Conservation (phyloP, 2,797 vertebrate species). For the Centroberyx gerrardi region DNA sequence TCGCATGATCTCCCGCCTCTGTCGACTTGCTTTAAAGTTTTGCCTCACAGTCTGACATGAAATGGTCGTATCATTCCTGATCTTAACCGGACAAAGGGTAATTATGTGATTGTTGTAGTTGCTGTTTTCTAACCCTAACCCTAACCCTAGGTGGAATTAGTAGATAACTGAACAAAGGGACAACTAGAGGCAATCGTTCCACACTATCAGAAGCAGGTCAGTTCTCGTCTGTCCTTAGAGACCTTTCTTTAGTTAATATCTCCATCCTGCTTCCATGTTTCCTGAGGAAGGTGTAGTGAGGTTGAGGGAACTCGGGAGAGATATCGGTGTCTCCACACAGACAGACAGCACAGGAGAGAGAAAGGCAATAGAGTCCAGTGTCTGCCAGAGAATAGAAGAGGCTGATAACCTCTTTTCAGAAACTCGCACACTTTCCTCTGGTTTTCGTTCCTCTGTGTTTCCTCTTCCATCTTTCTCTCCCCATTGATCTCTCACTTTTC, state of each 20-base stretch:
- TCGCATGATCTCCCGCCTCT: constrained; percentile 31
- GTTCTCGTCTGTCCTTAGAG: neutral
- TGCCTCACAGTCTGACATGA: constrained; percentile 10
- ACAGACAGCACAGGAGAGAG: neutral
- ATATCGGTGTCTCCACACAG: constrained; percentile 11
- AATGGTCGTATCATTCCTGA: constrained; percentile 16
- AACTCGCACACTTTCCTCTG: neutral
- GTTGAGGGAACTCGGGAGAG: neutral
- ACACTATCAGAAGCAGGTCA: neutral
- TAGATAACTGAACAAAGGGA: neutral
- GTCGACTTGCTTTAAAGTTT: constrained; percentile 44
- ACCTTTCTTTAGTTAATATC: neutral
- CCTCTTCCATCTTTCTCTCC: no score
- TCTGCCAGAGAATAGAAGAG: neutral
- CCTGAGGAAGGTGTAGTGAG: neutral
- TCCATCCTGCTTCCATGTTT: neutral
- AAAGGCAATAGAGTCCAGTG: neutral
- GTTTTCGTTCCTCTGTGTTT: neutral
- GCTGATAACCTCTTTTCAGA: neutral
- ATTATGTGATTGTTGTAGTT: constrained; percentile 1
- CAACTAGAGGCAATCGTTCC: neutral
- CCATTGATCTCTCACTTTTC: neutral
- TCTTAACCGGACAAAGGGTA: neutral
- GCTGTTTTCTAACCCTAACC: neutral
- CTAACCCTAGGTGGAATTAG: neutral